These are phyloP conservation scores for Australoheros scitulus DNA, from an alignment of 2,113 vertebrate species.

Conservation along the genomic window DNA sequence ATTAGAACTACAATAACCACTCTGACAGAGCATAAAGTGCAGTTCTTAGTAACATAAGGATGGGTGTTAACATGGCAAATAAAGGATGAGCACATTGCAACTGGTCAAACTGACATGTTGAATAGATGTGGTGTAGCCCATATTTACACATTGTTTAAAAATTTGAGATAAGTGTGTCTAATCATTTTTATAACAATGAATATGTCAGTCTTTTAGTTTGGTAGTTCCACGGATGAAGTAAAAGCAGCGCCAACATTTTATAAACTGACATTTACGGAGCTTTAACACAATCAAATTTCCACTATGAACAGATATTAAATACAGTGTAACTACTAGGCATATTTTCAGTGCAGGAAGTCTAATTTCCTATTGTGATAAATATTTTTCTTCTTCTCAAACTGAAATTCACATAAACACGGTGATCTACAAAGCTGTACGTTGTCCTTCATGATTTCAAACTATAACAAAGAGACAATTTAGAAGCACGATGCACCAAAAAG, in stretches of 20 bases:
- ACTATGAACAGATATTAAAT: too few relatives aligned
- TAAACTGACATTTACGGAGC: too few relatives aligned
- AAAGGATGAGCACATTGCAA: background rate
- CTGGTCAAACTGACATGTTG: background rate
- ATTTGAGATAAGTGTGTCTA: too few relatives aligned
- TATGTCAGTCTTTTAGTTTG: too few relatives aligned
- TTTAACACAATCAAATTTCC: too few relatives aligned
- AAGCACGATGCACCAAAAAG: constrained; percentile 25
- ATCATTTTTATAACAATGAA: too few relatives aligned
- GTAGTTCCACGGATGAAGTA: too few relatives aligned
- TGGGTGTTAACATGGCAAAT: background rate
- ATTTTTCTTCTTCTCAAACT: background rate
- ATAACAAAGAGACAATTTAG: constrained; percentile 20
- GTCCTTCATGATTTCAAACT: constrained; percentile 23
- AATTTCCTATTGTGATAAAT: too few relatives aligned
- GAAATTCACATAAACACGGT: background rate
- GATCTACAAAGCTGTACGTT: background rate
- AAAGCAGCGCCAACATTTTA: too few relatives aligned
- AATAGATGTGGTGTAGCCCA: background rate
- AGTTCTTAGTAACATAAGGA: background rate
- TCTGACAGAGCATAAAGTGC: background rate
- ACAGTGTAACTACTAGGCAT: background rate
- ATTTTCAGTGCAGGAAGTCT: background rate
- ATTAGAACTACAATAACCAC: background rate
- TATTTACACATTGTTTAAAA: too few relatives aligned